Evolutionary conservation across 1,140 invertebrate species (phyloP), one percentile per base, ranked within the genome.

Genomic region (Plectrocnemia conspersa): DNA sequence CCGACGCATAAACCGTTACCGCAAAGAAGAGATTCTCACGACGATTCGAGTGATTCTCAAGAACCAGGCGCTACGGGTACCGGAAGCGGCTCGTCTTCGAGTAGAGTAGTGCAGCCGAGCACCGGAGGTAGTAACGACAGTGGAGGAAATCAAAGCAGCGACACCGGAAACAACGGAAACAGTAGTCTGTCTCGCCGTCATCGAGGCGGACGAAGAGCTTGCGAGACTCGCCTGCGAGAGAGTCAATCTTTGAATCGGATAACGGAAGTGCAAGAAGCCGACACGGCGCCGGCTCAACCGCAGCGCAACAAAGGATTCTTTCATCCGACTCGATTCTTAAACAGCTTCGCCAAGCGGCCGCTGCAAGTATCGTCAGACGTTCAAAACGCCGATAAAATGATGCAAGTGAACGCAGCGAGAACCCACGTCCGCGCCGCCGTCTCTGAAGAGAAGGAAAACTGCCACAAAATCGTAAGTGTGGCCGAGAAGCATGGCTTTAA

Each of bases 231-330:
- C 2, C 70, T 89, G 15, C 72, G 87, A 5, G 87, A 89, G 70
- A 88, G 85, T 63, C 86, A 89, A 63, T 89, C 86, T 6, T 68
- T 91, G 18, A 89, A 91, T 66, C 77, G 87, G 21, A 90, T 91
- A 32, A 88, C 86, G 9, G 86, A 89, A 68, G 84, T 85, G 11
- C 83, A 85, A 63, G 84, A 86, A 70, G 76, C 77, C 56, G 69
- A 60, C 59, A 64, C 44, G 44, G 47, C 24, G 54, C 62, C 64
- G 19, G 47, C 42, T 7, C 53, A 40, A 4, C n/a, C 52, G 33
- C 59, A 54, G 5, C 42, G 55, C 7, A 27, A 40, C 4, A 54
- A 54, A 40, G 55, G 55, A 10, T 61, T 61, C 29, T 61, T 61
- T 32, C 54, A 61, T 36, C 55, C 59, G 1, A 48, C 50, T 7